phyloP scores from a whole-genome alignment of 2,797 vertebrate species.

The Cryptoblepharus egeriae region DNA sequence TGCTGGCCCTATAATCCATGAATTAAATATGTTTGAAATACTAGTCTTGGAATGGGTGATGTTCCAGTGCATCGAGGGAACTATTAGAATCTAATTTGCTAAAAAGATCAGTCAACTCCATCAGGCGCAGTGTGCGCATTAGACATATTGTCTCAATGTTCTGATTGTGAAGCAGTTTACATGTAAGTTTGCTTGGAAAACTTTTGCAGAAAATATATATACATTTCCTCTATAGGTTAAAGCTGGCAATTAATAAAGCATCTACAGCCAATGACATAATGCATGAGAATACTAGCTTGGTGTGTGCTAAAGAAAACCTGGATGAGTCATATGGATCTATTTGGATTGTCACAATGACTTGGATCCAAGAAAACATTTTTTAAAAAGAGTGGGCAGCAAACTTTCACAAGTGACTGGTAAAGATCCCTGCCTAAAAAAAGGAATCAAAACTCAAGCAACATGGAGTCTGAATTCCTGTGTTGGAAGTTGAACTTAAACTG shows the following conservation, averaged over 20 bases:
- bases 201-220: not conserved
- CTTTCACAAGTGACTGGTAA: not conserved
- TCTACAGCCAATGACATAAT: conserved; percentile 9
- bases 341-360: not conserved
- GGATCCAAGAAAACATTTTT: not conserved
- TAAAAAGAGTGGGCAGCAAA: not conserved
- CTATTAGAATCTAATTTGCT: conserved; percentile 63
- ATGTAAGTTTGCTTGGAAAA: conserved; percentile 17
- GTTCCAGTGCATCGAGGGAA: conserved; percentile 61
- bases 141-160: conserved; percentile 47
- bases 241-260: not conserved
- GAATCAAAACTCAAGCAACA: not conserved
- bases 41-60: conserved; percentile 57
- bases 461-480: not conserved
- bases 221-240: not conserved
- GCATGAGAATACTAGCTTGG: not conserved
- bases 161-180: conserved; percentile 14
- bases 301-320: not conserved
- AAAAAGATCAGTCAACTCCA: conserved; percentile 64
- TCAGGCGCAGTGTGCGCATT: conserved; percentile 60
- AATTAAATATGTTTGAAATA: conserved; percentile 60
- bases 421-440: not conserved
- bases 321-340: not conserved
- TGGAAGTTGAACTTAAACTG: not conserved
- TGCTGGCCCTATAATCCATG: conserved; percentile 60